A percentile compares a stretch with the other conserved stretches of the same genome.
phyloP scores from a whole-genome alignment of 2,797 vertebrate genomes.

The Esox masquinongy region DNA sequence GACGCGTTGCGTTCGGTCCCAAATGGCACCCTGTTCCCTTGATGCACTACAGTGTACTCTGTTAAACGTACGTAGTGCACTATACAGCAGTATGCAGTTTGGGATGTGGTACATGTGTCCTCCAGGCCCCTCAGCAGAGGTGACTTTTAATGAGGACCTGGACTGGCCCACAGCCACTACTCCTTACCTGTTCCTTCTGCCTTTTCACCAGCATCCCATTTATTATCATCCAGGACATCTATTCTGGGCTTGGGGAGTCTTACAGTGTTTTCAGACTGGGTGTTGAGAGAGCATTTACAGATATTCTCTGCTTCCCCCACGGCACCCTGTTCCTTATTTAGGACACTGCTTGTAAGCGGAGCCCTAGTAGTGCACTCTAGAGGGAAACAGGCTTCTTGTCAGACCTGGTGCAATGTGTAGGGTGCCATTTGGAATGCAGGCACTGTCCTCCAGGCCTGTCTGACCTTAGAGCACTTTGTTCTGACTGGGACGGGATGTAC shows the following conservation, averaged over 20 bases:
- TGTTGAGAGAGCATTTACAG: conserved; percentile 57
- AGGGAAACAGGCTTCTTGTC: too few relatives aligned
- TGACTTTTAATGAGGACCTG: conserved; percentile 74
- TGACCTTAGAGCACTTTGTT: conserved; percentile 15
- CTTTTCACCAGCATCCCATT: conserved; percentile 79
- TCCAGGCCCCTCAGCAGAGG: conserved; percentile 51
- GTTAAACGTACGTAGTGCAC: too few relatives aligned
- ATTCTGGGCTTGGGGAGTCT: conserved; percentile 28
- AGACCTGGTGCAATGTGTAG: neutral
- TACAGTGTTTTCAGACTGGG: conserved; percentile 56
- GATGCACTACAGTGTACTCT: too few relatives aligned
- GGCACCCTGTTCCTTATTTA: neutral
- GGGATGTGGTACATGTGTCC: conserved; percentile 36
- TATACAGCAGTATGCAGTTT: neutral
- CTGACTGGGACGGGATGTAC: conserved; percentile 3
- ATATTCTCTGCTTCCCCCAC: neutral
- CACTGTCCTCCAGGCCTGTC: neutral
- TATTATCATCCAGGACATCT: conserved; percentile 53
- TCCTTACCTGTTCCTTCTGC: conserved; percentile 41
- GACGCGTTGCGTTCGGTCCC: conserved; percentile 36
- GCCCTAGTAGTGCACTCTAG: too few relatives aligned
- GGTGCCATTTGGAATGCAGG: neutral
- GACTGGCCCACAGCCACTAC: conserved; percentile 40
- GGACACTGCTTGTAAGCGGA: too few relatives aligned
- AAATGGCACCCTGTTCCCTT: conserved; percentile 8